phyloP scores from a whole-genome alignment of 2,113 vertebrate species.

The Procavia capensis region DNA sequence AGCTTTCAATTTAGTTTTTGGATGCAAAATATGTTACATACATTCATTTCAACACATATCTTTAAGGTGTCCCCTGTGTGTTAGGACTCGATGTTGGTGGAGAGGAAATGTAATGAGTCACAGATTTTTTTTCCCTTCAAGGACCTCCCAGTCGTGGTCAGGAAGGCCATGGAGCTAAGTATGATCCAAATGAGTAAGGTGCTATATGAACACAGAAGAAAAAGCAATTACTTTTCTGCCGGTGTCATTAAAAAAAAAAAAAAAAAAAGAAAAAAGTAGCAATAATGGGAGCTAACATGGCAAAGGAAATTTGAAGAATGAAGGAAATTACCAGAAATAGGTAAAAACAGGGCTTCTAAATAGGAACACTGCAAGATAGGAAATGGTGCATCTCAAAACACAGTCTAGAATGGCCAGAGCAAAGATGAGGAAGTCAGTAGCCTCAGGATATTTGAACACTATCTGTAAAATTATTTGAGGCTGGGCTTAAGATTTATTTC shows the following conservation, averaged over 20 bases:
- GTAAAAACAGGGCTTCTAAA: neutral
- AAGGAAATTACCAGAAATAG: neutral
- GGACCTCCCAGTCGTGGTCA: neutral
- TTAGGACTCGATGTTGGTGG: neutral
- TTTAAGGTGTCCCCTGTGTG: too few relatives aligned
- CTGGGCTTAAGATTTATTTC: neutral
- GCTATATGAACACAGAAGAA: neutral
- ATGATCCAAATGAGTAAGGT: neutral
- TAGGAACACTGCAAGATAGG: neutral
- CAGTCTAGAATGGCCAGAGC: neutral
- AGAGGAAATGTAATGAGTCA: neutral
- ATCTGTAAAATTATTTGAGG: neutral
- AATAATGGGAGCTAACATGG: neutral
- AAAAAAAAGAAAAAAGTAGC: too few relatives aligned
- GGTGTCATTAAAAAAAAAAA: neutral
- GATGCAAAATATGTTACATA: neutral
- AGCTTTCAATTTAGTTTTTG: neutral
- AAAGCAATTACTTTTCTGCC: neutral
- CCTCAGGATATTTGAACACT: neutral
- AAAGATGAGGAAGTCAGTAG: neutral
- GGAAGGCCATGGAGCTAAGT: neutral
- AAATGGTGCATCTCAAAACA: neutral
- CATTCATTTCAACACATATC: neutral
- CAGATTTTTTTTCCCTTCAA: neutral
- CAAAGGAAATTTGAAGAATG: neutral